A percentile compares a stretch with the other conserved stretches of the same genome.
These are phyloP conservation scores for Lutjanus campechanus DNA, from an alignment of 2,797 vertebrate genomes.

Conservation along the genomic window DNA sequence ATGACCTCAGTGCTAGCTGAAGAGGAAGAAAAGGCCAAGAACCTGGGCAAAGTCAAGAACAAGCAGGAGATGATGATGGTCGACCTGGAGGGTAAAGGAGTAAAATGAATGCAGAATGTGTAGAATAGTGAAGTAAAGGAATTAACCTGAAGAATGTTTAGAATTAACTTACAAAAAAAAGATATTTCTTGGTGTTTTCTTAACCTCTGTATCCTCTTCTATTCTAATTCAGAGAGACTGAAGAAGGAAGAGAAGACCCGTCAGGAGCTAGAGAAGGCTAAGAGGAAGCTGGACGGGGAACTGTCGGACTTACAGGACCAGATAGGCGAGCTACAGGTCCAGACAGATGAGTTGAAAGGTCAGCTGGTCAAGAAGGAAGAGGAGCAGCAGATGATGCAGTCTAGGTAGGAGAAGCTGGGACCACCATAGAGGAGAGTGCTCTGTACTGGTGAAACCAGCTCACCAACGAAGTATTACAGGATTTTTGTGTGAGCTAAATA, in stretches of 20 bases:
- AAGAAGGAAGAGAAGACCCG: slow-evolving; percentile 99
- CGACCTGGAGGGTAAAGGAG: slow-evolving; percentile 92
- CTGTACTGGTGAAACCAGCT: slow-evolving; percentile 7
- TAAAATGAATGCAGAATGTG: not conserved
- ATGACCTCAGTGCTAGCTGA: slow-evolving; percentile 92
- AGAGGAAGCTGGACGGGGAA: slow-evolving; percentile 97
- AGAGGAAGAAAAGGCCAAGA: slow-evolving; percentile 99
- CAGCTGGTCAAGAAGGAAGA: slow-evolving; percentile 97
- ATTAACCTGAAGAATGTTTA: not conserved
- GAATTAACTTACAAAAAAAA: not conserved
- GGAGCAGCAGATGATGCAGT: slow-evolving; percentile 92
- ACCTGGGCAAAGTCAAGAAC: slow-evolving; percentile 95
- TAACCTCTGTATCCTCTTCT: not conserved
- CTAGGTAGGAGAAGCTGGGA: slow-evolving; percentile 73
- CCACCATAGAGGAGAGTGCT: not conserved
- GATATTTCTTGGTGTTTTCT: not conserved
- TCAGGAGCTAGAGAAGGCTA: slow-evolving; percentile 97
- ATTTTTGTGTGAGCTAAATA: slow-evolving; percentile 37
- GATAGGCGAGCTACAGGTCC: slow-evolving; percentile 94
- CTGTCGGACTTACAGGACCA: slow-evolving; percentile 97
- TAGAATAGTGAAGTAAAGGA: not conserved
- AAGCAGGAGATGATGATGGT: slow-evolving; percentile 99
- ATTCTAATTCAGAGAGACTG: slow-evolving; percentile 88
- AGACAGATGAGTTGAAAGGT: slow-evolving; percentile 94
- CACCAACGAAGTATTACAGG: not conserved